phyloP scores from a whole-genome alignment of 2,888 invertebrate species.

The Lordiphosa fenestrarum region DNA sequence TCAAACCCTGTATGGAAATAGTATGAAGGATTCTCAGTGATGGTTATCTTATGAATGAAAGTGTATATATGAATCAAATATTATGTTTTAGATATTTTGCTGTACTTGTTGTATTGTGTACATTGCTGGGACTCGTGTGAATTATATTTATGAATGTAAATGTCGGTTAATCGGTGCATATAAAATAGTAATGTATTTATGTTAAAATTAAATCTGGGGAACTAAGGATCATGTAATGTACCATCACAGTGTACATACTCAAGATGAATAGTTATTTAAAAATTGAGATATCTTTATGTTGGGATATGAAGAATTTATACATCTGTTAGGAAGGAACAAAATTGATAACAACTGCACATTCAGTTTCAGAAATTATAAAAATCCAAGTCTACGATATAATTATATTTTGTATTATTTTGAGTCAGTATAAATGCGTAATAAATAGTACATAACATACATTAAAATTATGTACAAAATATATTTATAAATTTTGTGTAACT shows the following conservation, averaged over 20 bases:
- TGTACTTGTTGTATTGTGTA: slow-evolving; percentile 1
- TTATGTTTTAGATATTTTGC: not conserved
- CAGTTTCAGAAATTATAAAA: slow-evolving; percentile 13
- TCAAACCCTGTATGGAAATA: not conserved
- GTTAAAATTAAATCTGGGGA: slow-evolving; percentile 2
- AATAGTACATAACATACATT: slow-evolving; percentile 13
- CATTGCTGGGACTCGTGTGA: slow-evolving; percentile 11
- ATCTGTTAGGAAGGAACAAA: slow-evolving; percentile 11
- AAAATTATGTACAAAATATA: slow-evolving; percentile 14
- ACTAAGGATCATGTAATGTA: slow-evolving; percentile 15
- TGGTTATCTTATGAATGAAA: too few species aligned
- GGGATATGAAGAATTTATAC: slow-evolving; percentile 14
- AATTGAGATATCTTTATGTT: slow-evolving; percentile 12
- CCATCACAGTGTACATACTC: slow-evolving; percentile 8
- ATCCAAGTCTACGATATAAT: slow-evolving; percentile 14
- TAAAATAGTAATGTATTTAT: slow-evolving; percentile 11
- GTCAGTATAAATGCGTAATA: slow-evolving; percentile 12
- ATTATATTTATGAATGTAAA: slow-evolving; percentile 7
- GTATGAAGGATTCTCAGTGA: too few species aligned
- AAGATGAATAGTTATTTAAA: slow-evolving; percentile 11
- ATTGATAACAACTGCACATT: slow-evolving; percentile 14
- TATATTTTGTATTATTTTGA: slow-evolving; percentile 10
- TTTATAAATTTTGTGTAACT: slow-evolving; percentile 10
- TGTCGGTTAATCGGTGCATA: slow-evolving; percentile 12
- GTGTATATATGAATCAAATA: not conserved